Evolutionary conservation across 2,888 invertebrate genomes (phyloP), one percentile per base, ranked within the genome.

Genomic region (Metopia argyrocephala): DNA sequence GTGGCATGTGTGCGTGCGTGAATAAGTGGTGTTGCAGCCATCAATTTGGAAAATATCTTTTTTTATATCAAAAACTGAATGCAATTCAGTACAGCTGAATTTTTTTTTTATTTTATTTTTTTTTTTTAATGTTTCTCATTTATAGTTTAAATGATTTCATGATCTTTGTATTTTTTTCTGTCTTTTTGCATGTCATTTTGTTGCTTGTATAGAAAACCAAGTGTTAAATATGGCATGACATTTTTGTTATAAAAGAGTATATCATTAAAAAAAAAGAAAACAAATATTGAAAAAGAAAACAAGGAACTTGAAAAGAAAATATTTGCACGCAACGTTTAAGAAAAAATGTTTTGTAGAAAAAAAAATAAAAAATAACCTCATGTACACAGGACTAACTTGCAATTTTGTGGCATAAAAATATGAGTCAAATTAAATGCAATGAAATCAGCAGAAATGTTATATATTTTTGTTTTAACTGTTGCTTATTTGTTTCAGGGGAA

Each of bases 211-310:
- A 56, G 62, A 57, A 25, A 64, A 65, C 76, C 62, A 73, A 80
- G 76, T 80, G 80, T 76, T 80, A 76, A 80, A 80, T 80, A 80
- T 80, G 80, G 71, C 80, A 68, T 76, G 80, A 80, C 80, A 76
- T 76, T 76, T 62, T 76, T 73, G 68, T 48, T 76, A 73, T 59
- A 56, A 59, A 66, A 56, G 38, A 71, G 54, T 48, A 56, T 28
- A 38, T 0, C 2, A 15, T 2, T 31, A 9, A 31, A 31, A 31
- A 21, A 4, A 28, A 46, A 62, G 21, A 5, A 21, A 18, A 28
- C 7, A 57, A 18, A n/a, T 7, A n/a, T n/a, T n/a, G n/a, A 65
- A 46, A 3, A 31, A n/a, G 48, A 23, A 23, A 50, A 65, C 56
- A 48, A 73, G 64, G 45, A 64, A 27, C 38, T 71, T 62, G 50